Conservation (phyloP, 2,888 invertebrate species). For the Podabrus alpinus region DNA sequence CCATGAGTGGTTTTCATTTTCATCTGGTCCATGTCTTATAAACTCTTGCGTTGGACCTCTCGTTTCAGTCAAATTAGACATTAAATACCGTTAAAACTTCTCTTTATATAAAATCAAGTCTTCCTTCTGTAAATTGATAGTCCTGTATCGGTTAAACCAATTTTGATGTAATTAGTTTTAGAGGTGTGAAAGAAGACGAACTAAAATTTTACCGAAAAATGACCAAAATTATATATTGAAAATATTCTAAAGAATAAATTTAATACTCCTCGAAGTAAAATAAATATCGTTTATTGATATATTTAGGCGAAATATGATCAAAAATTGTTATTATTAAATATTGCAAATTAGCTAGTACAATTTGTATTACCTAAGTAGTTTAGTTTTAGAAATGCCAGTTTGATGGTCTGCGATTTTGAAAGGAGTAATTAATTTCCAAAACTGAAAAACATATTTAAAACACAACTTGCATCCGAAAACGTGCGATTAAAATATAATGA, state of each 20-base stretch:
- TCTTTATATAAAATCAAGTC: not conserved
- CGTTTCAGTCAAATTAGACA: not conserved
- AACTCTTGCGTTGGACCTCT: not conserved
- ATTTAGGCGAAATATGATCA: not conserved
- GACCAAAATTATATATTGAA: not conserved
- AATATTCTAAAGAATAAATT: not conserved
- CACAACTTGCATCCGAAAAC: slow-evolving; percentile 45
- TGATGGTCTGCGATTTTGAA: slow-evolving; percentile 54
- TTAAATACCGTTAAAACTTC: not conserved
- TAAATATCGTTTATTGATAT: not conserved
- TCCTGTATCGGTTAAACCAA: not conserved
- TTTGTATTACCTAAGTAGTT: not conserved
- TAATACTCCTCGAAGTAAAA: not conserved
- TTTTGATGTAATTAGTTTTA: not conserved
- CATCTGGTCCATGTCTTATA: not conserved
- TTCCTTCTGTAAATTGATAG: not conserved
- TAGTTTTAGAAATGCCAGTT: slow-evolving; percentile 34
- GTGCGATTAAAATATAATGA: slow-evolving; percentile 53
- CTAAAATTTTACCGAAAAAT: not conserved
- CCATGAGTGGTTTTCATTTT: not conserved
- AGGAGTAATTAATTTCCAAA: slow-evolving; percentile 28
- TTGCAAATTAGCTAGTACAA: not conserved
- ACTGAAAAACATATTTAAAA: slow-evolving; percentile 43
- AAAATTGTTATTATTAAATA: not conserved
- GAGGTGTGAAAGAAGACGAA: not conserved